phyloP scores from a whole-genome alignment of 2,113 vertebrate genomes.

The Picathartes gymnocephalus region DNA sequence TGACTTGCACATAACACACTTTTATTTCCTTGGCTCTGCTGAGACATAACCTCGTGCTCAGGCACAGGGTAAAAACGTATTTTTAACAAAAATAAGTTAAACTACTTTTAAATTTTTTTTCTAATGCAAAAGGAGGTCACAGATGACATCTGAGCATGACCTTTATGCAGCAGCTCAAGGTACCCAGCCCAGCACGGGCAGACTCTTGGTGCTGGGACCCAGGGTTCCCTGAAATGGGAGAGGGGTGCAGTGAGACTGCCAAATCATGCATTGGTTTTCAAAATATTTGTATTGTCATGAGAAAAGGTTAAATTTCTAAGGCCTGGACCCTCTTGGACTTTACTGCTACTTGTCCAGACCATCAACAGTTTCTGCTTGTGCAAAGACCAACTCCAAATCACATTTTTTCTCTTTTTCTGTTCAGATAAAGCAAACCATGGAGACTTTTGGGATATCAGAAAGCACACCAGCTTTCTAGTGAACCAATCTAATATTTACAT shows the following conservation, averaged over 20 bases:
- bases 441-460: background rate
- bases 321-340: background rate
- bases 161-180: background rate
- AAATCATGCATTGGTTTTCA: background rate
- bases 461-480: background rate
- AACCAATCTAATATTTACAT: background rate
- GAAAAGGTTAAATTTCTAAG: background rate
- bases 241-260: background rate
- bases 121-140: background rate
- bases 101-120: background rate
- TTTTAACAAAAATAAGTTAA: background rate
- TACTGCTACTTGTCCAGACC: background rate
- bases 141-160: background rate
- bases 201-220: background rate
- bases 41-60: constrained; percentile 38
- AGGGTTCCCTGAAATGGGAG: background rate
- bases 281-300: background rate
- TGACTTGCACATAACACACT: constrained; percentile 53
- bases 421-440: background rate
- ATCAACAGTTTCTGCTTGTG: background rate
- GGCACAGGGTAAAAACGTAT: background rate
- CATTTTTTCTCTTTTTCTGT: background rate
- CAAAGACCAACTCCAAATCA: background rate
- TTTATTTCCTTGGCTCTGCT: constrained; percentile 26
- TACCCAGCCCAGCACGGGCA: background rate